Conservation (phyloP, 2,888 invertebrate species). For the Lycaena phlaeas region DNA sequence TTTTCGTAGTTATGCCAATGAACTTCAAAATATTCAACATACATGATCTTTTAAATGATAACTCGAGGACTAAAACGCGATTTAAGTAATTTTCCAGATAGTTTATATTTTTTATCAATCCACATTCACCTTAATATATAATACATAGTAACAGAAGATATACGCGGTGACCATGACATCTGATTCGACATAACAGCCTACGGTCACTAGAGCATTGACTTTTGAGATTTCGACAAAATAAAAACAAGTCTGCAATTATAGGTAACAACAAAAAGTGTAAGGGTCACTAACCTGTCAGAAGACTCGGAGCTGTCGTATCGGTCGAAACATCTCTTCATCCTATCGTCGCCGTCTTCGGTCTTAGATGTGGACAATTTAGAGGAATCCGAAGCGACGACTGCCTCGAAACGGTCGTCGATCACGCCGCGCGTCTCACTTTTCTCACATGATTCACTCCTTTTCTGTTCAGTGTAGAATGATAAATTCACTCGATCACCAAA, state of each 20-base stretch:
- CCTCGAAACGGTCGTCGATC: constrained; percentile 46
- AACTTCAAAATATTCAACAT: constrained; percentile 6
- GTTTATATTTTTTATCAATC: too few species aligned
- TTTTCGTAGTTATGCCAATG: constrained; percentile 11
- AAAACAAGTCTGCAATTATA: constrained; percentile 32
- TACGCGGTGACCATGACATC: constrained; percentile 64
- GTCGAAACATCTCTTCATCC: constrained; percentile 90
- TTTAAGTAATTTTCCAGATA: too few species aligned
- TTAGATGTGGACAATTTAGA: constrained; percentile 49
- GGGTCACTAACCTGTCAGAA: constrained; percentile 86
- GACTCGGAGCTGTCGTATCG: constrained; percentile 95
- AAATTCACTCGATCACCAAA: constrained; percentile 54
- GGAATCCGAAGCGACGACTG: constrained; percentile 44
- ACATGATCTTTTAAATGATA: background rate
- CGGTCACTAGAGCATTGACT: constrained; percentile 72
- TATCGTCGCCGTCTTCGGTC: constrained; percentile 67
- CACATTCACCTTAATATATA: too few species aligned
- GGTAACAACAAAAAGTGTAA: constrained; percentile 12
- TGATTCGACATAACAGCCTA: constrained; percentile 56
- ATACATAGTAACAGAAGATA: constrained; percentile 43
- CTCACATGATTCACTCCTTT: constrained; percentile 68
- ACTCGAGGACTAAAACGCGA: too few species aligned
- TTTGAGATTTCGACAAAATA: constrained; percentile 39
- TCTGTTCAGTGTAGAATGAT: constrained; percentile 63
- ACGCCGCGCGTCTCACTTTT: constrained; percentile 68